A percentile compares a stretch with the other conserved stretches of the same genome.
Conservation (phyloP, 2,113 vertebrate species). For the Macaca nemestrina region DNA sequence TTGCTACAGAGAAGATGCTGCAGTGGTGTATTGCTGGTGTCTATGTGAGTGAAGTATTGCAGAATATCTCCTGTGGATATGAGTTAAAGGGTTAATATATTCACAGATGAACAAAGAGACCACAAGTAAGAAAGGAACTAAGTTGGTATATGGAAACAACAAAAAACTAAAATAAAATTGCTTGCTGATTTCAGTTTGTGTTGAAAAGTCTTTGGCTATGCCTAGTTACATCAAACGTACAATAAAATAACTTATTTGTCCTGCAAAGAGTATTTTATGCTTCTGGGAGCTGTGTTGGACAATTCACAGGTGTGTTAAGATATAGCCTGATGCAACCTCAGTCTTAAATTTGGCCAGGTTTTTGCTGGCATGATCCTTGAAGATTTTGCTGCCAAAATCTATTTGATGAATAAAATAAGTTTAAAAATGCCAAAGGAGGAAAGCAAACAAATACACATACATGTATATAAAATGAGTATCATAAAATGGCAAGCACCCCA, state of each 20-base stretch:
- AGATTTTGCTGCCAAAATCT: background rate
- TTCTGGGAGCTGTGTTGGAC: background rate
- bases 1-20: background rate
- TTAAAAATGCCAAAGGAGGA: background rate
- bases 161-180: constrained; percentile 53
- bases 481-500: constrained; percentile 22
- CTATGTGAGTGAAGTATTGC: background rate
- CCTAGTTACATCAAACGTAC: constrained; percentile 12
- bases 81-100: background rate
- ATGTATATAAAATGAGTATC: constrained; percentile 18
- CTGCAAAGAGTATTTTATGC: constrained; percentile 41
- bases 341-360: constrained; percentile 39
- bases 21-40: background rate
- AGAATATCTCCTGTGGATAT: background rate
- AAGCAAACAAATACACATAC: background rate
- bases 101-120: background rate
- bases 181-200: constrained; percentile 37
- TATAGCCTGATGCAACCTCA: background rate
- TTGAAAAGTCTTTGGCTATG: constrained; percentile 41
- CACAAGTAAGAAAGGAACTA: background rate
- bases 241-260: constrained; percentile 64
- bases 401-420: constrained; percentile 36
- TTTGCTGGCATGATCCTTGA: constrained; percentile 9
- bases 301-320: constrained; percentile 34
- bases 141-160: background rate